phyloP scores from a whole-genome alignment of 1,140 invertebrate species.

The Aphelinus certus region DNA sequence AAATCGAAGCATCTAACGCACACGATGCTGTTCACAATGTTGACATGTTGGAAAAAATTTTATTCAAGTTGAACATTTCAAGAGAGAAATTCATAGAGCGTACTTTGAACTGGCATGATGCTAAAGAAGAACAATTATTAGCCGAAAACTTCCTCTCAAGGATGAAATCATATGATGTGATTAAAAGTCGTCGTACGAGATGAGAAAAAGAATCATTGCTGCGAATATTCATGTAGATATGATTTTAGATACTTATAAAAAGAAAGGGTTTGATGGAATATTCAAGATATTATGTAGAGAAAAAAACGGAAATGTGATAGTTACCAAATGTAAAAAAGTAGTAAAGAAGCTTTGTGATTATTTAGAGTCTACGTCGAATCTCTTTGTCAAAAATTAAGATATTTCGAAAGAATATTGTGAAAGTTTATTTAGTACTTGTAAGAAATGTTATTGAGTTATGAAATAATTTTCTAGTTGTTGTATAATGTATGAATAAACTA shows the following conservation, averaged over 20 bases:
- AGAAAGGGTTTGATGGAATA: slow-evolving; percentile 9
- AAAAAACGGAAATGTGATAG: not conserved
- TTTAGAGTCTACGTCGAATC: not conserved
- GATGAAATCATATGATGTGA: not conserved
- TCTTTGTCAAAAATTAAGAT: not conserved
- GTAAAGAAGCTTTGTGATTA: slow-evolving; percentile 2
- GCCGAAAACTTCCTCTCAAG: not conserved
- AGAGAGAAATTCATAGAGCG: slow-evolving; percentile 8
- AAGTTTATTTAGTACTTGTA: too few species aligned
- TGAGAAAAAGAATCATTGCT: slow-evolving; percentile 12
- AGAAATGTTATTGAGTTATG: too few species aligned
- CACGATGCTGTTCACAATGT: slow-evolving; percentile 27
- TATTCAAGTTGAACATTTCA: too few species aligned
- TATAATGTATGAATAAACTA: too few species aligned
- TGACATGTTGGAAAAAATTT: not conserved
- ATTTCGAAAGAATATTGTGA: not conserved
- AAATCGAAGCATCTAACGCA: slow-evolving; percentile 4
- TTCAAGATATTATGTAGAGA: not conserved
- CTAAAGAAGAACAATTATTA: not conserved
- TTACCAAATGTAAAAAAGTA: slow-evolving; percentile 23
- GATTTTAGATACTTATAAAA: slow-evolving; percentile 3
- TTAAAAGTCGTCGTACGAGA: not conserved
- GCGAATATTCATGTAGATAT: not conserved
- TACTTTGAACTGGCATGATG: not conserved
- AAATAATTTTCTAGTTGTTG: too few species aligned